These are phyloP conservation scores for Clistopyga incitator DNA, from an alignment of 2,888 invertebrate species.

Conservation along the genomic window DNA sequence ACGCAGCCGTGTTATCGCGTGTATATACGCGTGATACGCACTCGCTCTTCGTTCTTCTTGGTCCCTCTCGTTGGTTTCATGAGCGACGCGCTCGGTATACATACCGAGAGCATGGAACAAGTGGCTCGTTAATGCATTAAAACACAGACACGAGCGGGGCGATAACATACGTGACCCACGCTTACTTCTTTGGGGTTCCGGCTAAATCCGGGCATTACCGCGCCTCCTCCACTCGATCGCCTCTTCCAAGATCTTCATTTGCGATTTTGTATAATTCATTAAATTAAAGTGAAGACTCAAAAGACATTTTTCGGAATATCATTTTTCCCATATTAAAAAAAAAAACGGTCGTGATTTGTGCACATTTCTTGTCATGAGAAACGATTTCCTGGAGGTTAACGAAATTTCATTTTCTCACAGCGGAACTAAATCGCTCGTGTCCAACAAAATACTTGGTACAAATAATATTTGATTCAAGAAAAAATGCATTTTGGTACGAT, in stretches of 20 bases:
- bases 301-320: background rate
- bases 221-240: constrained; percentile 17
- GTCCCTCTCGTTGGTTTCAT: constrained; percentile 44
- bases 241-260: constrained; percentile 8
- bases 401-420: too few species aligned
- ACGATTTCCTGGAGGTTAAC: too few species aligned
- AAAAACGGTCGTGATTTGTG: too few species aligned
- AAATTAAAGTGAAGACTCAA: background rate
- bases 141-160: constrained; percentile 72
- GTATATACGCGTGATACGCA: constrained; percentile 48
- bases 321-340: background rate
- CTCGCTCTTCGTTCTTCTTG: constrained; percentile 52
- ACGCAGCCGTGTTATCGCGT: constrained; percentile 62
- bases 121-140: constrained; percentile 78
- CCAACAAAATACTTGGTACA: too few species aligned
- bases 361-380: too few species aligned
- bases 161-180: constrained; percentile 65
- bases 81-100: background rate
- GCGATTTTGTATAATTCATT: background rate
- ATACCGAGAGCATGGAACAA: constrained; percentile 66
- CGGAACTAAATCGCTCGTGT: too few species aligned
- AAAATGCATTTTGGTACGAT: too few species aligned
- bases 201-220: constrained; percentile 67
- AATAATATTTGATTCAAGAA: too few species aligned
- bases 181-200: constrained; percentile 63